Evolutionary conservation across 92 coral and sea anemone genomes (phyloP), one percentile per base, ranked within the genome.

Genomic region (Galaxea fascicularis): DNA sequence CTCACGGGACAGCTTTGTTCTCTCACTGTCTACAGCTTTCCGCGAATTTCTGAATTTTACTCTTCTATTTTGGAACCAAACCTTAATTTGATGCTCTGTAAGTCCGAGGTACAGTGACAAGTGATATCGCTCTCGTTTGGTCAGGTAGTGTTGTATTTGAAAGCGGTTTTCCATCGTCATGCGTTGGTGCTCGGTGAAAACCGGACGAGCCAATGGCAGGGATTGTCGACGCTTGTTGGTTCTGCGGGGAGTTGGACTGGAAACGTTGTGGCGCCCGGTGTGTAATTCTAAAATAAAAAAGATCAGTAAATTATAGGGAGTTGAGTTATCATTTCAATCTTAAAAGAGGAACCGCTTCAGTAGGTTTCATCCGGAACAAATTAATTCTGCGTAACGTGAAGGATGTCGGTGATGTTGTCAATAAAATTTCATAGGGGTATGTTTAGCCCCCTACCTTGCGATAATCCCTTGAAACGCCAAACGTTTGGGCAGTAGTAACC

Each of bases 1-100:
- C 45, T 4, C 73, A 62, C 21, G 35, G 64, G 60, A 18, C 14
- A 24, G 5, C 63, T 26, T 45, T 46, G 74, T 4, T 1, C n/a
- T 27, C 14, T 51, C 47, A 27, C 65, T 31, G 5, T 69, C 22
- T 3, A n/a, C n/a, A n/a, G 52, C 78, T 20, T 71, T 58, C 18
- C 35, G 56, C 25, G 17, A 45, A 44, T 82, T 81, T 73, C 88
- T 72, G 79, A 72, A 80, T 65, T 89, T 89, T 6, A 87, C 88
- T 28, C 93, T 76, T 24, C 93, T 80, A 30, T 89, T 89, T 76
- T 89, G 93, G 66, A 89, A 89, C 93, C 93, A 89, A 41, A 89
- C 81, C 65, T 89, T 89, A 60, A 89, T 79, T 27, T 89, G 93
- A 57, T 87, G 87, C 18, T 89, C 93, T 29, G 93, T 89, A 10